These are phyloP conservation scores for Stichodactyla mertensii DNA, from an alignment of 64 coral and sea anemone genomes.

Conservation along the genomic window DNA sequence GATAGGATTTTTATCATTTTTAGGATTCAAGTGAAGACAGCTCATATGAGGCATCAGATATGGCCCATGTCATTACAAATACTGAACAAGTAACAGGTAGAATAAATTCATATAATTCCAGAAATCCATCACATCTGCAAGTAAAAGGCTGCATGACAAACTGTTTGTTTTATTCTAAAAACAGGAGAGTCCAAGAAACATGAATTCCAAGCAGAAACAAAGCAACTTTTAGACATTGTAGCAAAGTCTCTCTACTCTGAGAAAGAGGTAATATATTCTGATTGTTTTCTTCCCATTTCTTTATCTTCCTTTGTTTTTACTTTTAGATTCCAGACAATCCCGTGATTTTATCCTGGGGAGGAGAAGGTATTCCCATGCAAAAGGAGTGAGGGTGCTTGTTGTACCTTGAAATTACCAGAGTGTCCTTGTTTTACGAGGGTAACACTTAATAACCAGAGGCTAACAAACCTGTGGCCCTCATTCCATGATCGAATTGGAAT, in stretches of 20 bases:
- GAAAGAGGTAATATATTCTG: conserved; percentile 66
- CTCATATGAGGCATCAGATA: neutral
- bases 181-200: conserved; percentile 40
- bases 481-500: no score
- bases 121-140: no score
- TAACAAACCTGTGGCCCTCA: no score
- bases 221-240: conserved; percentile 93
- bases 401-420: no score
- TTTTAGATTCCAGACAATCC: no score
- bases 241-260: conserved; percentile 97
- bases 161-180: neutral
- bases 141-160: neutral
- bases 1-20: neutral
- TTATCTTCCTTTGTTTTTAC: neutral
- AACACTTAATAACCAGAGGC: no score
- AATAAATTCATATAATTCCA: no score
- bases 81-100: conserved; percentile 26
- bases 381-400: no score
- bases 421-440: no score
- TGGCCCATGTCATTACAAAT: conserved; percentile 15
- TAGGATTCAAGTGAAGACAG: neutral
- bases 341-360: no score
- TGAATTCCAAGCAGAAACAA: conserved; percentile 92
- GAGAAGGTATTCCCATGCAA: no score
- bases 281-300: neutral